Base-by-base conservation (phyloP, 2,797 vertebrate genomes). In the Cephalopachus bancanus region DNA sequence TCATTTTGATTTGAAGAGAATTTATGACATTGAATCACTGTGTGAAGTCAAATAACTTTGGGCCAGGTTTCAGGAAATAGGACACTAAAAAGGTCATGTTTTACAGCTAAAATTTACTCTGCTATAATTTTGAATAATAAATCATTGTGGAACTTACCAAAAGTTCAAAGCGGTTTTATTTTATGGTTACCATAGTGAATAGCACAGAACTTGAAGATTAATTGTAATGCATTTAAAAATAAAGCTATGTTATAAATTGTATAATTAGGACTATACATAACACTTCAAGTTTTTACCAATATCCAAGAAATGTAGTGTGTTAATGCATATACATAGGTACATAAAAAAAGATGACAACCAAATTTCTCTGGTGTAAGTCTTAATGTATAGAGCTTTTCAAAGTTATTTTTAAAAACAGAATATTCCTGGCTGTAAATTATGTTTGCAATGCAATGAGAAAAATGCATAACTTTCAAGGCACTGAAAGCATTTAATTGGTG, bases 81-180 rank as follows among this genome's bases (percentile, higher is more conserved):
- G 83, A 87, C 67, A 96, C 75, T 95, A 91, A 95, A 98, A 97
- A 96, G 92, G 90, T 95, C 96, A 97, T 92, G 89, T 96, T 96
- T 95, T 97, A 95, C 7, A 96, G 69, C 93, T 96, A 95, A 97
- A 97, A 97, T 97, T 95, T 97, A 93, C 95, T 96, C 85, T 93
- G 74, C 74, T 94, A 78, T 85, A 97, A 96, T 97, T 96, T 96
- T 92, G 87, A 97, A 96, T 97, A 97, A 96, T 97, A 97, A 97
- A 96, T 97, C 83, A 91, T 74, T 28, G 12, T 67, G 62, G 51
- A 93, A 91, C 57, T 83, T 94, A 87, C 24, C 53, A 79, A 93
- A 93, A 97, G 57, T 94, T 93, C 81, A 96, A 71, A 96, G 67
- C 24, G 33, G 83, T 79, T 53, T 92, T 95, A 95, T 96, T 71